Base-by-base conservation (phyloP, 1,140 invertebrate species). In the Agrypnia vestita region DNA sequence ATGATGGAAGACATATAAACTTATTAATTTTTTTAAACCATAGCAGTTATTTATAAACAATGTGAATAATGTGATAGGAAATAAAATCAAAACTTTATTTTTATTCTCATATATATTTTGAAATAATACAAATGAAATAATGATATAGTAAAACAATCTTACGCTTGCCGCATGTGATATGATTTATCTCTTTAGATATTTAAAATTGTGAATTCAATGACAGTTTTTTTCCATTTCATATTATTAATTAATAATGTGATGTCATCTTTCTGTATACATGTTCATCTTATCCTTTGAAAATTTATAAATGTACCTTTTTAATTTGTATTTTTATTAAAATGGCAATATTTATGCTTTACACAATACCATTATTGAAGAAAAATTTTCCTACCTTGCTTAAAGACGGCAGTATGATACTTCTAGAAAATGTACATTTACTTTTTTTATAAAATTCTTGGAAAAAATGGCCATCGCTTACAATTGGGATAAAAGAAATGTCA, bases 91-190 rank as follows among this genome's bases (percentile, higher is more conserved):
- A 62, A 62, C 21, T 1, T 35, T 35, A 3, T 3, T 35, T 35
- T 35, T 67, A 35, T 59, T 64, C 64, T 76, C 61, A 76, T 19
- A 64, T 76, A 53, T 64, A 7, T 67, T 64, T 77, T 77, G 67
- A 77, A 35, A 64, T 77, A 77, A 77, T 77, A 77, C 17, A 67
- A 77, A 77, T 77, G 61, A 77, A 67, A 75, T 75, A 75, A 75
- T 77, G n/a, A 77, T 77, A 77, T 21, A 77, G 51, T 77, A 64
- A 77, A 77, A 77, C 61, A 77, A 62, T 67, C 49, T 43, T 55
- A 46, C 59, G 25, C 62, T 67, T 76, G 74, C 47, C 75, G 55
- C 8, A 67, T 13, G n/a, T 77, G 75, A 77, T 77, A 77, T 77
- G 75, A 77, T 62, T 55, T 46, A 62, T 21, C 51, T 73, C 61